Evolutionary conservation across 2,113 vertebrate species (phyloP).

Genomic region (Colistium nudipinnis): DNA sequence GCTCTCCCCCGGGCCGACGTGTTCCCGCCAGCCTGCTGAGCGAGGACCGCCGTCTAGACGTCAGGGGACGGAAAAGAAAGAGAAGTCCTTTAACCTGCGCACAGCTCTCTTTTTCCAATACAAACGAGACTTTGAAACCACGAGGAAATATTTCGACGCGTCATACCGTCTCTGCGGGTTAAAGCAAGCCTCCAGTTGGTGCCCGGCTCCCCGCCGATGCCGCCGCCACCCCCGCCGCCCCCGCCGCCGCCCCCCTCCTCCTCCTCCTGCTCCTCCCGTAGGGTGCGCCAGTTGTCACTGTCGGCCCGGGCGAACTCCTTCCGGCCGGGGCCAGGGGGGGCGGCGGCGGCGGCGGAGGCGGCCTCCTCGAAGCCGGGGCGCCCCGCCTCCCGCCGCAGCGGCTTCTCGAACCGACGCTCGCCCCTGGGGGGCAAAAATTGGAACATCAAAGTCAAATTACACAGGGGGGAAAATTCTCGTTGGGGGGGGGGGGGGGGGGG

Average conservation of each 20-base stretch:
- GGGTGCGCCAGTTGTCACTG: conserved; percentile 93
- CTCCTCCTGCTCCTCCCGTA: conserved; percentile 89
- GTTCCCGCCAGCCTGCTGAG: conserved; percentile 93
- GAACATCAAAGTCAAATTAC: no score
- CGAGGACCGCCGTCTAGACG: conserved; percentile 90
- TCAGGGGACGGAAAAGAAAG: neutral
- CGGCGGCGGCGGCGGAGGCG: conserved; percentile 45
- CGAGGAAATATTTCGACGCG: neutral
- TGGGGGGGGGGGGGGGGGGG: no score
- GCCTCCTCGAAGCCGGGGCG: conserved; percentile 89
- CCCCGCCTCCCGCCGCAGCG: conserved; percentile 85
- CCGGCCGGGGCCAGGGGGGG: conserved; percentile 69
- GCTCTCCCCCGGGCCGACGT: conserved; percentile 75
- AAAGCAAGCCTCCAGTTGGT: conserved; percentile 84
- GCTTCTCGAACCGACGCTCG: conserved; percentile 90
- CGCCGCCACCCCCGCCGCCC: no score
- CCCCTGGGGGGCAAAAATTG: conserved; percentile 85
- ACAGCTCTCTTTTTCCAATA: neutral
- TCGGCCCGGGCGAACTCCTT: conserved; percentile 92
- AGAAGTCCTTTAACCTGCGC: neutral
- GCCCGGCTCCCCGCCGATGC: conserved; percentile 76
- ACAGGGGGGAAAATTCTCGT: conserved; percentile 29
- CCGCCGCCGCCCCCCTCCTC: no score
- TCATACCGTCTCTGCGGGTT: conserved; percentile 83
- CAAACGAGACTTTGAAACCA: neutral